These are phyloP conservation scores for Marcusenius ussheri DNA, from an alignment of 2,113 vertebrate species.

Conservation along the genomic window DNA sequence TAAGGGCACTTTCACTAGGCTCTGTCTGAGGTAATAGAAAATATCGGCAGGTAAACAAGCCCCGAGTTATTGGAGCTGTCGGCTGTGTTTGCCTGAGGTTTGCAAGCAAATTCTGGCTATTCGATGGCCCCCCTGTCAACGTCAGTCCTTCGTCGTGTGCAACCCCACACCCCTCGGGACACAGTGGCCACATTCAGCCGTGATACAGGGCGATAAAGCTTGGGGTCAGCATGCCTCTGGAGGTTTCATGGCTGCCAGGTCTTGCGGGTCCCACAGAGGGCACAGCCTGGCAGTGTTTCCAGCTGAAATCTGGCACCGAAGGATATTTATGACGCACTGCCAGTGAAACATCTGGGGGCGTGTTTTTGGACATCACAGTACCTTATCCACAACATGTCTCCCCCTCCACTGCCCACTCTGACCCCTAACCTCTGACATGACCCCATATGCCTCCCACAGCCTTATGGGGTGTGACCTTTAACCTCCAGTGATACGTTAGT, in stretches of 20 bases:
- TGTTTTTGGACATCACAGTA: neutral
- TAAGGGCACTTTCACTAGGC: conserved; percentile 8
- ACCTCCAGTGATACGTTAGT: neutral
- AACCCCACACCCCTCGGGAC: neutral
- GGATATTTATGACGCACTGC: neutral
- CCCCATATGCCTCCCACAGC: neutral
- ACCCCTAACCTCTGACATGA: neutral
- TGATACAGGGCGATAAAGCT: neutral
- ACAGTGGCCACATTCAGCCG: neutral
- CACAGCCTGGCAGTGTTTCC: neutral
- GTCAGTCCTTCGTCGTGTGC: neutral
- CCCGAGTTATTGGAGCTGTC: neutral
- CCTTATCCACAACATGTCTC: neutral
- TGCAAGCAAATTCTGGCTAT: neutral
- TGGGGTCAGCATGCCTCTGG: neutral
- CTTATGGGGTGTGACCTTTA: neutral
- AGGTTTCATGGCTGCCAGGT: neutral
- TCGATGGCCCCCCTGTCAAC: neutral
- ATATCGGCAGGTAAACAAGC: conserved; percentile 16
- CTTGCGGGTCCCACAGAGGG: neutral
- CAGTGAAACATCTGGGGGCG: neutral
- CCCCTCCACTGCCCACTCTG: neutral
- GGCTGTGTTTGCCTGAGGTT: neutral
- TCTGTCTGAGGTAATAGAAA: conserved; percentile 31
- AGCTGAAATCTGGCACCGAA: neutral